Evolutionary conservation across 2,113 vertebrate genomes (phyloP).

Genomic region (Hoplias malabaricus): DNA sequence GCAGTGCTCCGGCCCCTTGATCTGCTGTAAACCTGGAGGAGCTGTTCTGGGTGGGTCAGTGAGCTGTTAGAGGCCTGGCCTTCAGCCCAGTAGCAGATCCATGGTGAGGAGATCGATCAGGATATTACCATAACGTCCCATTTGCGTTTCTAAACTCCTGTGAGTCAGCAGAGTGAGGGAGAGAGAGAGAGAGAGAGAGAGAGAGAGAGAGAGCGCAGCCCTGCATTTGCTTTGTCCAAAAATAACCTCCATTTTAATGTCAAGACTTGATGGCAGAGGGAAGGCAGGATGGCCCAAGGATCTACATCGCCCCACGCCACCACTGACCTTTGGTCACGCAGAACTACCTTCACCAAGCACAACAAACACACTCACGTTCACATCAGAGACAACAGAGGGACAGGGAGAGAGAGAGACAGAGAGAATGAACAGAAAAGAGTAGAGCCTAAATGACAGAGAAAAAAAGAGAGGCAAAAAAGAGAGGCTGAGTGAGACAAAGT

Average conservation of each 20-base stretch:
- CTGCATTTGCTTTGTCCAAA: conserved; percentile 54
- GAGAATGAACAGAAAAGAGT: neutral
- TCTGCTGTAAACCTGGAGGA: neutral
- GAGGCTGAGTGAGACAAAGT: neutral
- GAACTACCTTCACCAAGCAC: conserved; percentile 45
- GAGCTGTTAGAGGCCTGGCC: neutral
- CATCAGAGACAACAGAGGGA: conserved; percentile 1
- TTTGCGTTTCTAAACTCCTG: conserved; percentile 55
- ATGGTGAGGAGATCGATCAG: conserved; percentile 34
- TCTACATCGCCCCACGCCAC: conserved; percentile 64
- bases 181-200: neutral
- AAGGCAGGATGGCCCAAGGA: conserved; percentile 59
- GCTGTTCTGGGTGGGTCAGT: neutral
- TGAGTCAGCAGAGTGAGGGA: conserved; percentile 57
- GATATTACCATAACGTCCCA: conserved; percentile 55
- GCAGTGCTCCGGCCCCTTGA: no score
- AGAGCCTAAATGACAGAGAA: neutral
- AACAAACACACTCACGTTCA: conserved; percentile 24
- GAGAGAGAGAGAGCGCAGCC: conserved; percentile 1
- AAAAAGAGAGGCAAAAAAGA: neutral
- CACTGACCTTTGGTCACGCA: conserved; percentile 67
- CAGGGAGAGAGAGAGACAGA: neutral
- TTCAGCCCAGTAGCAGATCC: neutral
- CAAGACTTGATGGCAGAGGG: conserved; percentile 47
- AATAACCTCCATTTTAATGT: conserved; percentile 69